A percentile compares a stretch with the other conserved stretches of the same genome.
These are phyloP conservation scores for Chromobotia macracanthus DNA, from an alignment of 2,797 vertebrate genomes.

Conservation along the genomic window DNA sequence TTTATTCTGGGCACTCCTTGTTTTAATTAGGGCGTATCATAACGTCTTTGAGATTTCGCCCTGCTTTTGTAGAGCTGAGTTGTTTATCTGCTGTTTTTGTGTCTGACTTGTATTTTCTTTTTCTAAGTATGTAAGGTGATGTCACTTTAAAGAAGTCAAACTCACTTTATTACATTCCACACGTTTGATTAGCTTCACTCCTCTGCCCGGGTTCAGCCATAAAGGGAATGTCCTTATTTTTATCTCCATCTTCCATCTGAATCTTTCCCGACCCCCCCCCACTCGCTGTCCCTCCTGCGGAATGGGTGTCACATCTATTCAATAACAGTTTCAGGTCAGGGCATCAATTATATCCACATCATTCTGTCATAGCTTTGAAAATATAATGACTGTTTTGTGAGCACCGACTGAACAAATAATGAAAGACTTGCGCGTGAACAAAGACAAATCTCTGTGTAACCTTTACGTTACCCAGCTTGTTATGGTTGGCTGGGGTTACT, in stretches of 20 bases:
- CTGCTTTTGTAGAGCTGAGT: slow-evolving; percentile 3
- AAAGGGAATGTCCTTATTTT: slow-evolving; percentile 61
- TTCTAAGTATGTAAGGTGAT: slow-evolving; percentile 4
- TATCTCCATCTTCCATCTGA: slow-evolving; percentile 56
- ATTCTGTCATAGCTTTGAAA: slow-evolving; percentile 61
- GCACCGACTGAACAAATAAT: slow-evolving; percentile 56
- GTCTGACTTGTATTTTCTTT: neutral
- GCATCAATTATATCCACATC: slow-evolving; percentile 52
- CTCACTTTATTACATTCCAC: neutral
- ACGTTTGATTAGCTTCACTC: slow-evolving; percentile 29
- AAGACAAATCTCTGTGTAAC: slow-evolving; percentile 32
- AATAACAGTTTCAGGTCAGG: slow-evolving; percentile 57
- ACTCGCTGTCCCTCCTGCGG: slow-evolving; percentile 61
- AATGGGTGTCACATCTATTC: slow-evolving; percentile 59
- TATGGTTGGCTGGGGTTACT: neutral
- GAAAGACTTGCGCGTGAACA: slow-evolving; percentile 54
- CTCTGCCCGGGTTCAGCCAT: slow-evolving; percentile 15
- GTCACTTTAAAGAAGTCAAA: slow-evolving; percentile 19
- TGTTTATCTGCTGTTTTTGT: neutral
- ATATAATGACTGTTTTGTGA: slow-evolving; percentile 61
- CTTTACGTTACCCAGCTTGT: slow-evolving; percentile 30
- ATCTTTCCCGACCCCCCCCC: slow-evolving; percentile 28
- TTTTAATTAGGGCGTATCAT: neutral
- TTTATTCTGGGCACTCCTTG: slow-evolving; percentile 6
- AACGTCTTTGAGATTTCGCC: neutral